These are phyloP conservation scores for Dreissena rostriformis DNA, from an alignment of 1,140 invertebrate genomes.

Conservation along the genomic window DNA sequence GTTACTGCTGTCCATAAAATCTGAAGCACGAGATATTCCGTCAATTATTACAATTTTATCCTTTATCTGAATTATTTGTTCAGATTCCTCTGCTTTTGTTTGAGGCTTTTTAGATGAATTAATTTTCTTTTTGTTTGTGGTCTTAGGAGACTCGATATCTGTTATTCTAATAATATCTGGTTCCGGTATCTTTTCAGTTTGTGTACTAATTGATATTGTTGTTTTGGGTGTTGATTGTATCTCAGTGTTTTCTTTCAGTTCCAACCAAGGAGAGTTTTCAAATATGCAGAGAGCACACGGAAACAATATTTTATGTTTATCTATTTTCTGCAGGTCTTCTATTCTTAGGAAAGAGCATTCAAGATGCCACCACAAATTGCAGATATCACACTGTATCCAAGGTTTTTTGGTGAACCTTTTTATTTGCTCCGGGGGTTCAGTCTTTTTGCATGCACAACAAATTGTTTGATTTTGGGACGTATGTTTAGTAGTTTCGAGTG, in stretches of 20 bases:
- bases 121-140: not conserved
- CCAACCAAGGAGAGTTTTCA: constrained; percentile 13
- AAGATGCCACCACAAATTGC: constrained; percentile 8
- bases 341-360: constrained; percentile 2
- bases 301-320: not conserved
- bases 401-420: not conserved
- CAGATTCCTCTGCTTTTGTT: not conserved
- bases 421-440: not conserved
- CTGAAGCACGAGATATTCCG: not conserved
- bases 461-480: too few relatives aligned
- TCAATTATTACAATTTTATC: constrained; percentile 9
- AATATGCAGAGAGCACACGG: constrained; percentile 11
- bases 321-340: not conserved
- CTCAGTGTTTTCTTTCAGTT: not conserved
- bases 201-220: not conserved
- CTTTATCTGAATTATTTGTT: not conserved
- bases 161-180: not conserved
- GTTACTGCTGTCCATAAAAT: constrained; percentile 1
- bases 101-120: not conserved
- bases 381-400: constrained; percentile 13
- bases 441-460: constrained; percentile 10
- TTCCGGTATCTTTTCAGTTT: not conserved
- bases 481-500: too few relatives aligned
- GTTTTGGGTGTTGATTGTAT: not conserved
- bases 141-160: not conserved